Evolutionary conservation across 1,140 invertebrate species (phyloP).

Genomic region (Drosophila ogumai): DNA sequence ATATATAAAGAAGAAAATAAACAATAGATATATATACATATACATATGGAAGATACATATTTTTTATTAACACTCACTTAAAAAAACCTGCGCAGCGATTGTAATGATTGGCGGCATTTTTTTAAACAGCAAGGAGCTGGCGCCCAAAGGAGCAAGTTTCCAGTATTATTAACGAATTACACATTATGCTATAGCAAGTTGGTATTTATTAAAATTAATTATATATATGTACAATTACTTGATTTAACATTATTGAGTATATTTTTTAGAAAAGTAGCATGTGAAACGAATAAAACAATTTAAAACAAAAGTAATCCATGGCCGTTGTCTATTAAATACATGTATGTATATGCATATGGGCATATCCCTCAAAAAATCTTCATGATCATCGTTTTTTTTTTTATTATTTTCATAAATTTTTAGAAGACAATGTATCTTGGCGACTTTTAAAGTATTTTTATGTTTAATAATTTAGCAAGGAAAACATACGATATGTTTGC

Average conservation of each 20-base stretch:
- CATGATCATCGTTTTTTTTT: too few relatives aligned
- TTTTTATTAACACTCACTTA: conserved; percentile 74
- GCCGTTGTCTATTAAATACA: conserved; percentile 18
- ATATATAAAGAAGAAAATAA: conserved; percentile 32
- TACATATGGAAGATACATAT: conserved; percentile 62
- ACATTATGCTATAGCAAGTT: conserved; percentile 79
- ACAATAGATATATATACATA: conserved; percentile 30
- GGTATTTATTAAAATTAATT: conserved; percentile 79
- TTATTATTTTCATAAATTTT: too few relatives aligned
- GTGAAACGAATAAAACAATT: conserved; percentile 55
- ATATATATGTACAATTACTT: conserved; percentile 75
- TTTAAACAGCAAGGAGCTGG: conserved; percentile 39
- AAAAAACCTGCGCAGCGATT: conserved; percentile 39
- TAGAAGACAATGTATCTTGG: too few relatives aligned
- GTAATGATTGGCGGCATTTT: conserved; percentile 55
- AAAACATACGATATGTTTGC: too few relatives aligned
- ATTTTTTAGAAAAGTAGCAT: conserved; percentile 81
- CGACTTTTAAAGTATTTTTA: too few relatives aligned
- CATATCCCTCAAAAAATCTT: too few relatives aligned
- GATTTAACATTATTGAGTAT: conserved; percentile 81
- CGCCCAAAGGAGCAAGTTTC: conserved; percentile 60
- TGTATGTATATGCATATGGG: conserved; percentile 1
- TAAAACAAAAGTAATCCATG: conserved; percentile 19
- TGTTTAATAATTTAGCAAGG: too few relatives aligned
- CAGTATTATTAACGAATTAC: conserved; percentile 80